Percentiles rank a stretch among this genome's conserved stretches.
Conservation (phyloP, 1,140 invertebrate species). For the Campoletis sonorensis region DNA sequence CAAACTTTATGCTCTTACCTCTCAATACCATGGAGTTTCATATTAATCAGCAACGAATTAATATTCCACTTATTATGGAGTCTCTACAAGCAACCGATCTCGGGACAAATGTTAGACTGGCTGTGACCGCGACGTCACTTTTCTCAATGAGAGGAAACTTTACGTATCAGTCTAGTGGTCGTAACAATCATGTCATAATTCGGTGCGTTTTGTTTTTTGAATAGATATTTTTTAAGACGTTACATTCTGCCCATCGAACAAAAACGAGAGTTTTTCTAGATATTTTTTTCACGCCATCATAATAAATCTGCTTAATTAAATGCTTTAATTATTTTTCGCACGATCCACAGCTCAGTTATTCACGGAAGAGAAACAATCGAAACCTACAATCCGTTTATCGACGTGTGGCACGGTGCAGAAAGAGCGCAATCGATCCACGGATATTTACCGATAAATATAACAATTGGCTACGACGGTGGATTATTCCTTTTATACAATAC, state of each 20-base stretch:
- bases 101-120: slow-evolving; percentile 77
- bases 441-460: slow-evolving; percentile 78
- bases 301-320: background rate
- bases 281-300: too few relatives aligned
- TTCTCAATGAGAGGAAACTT: slow-evolving; percentile 79
- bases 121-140: slow-evolving; percentile 74
- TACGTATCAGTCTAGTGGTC: slow-evolving; percentile 71
- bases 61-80: slow-evolving; percentile 75
- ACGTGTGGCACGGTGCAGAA: slow-evolving; percentile 79
- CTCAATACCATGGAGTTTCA: slow-evolving; percentile 76
- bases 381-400: slow-evolving; percentile 79
- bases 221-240: too few relatives aligned
- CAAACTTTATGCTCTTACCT: slow-evolving; percentile 69
- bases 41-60: slow-evolving; percentile 76
- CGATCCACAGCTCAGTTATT: slow-evolving; percentile 76
- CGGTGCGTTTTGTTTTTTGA: slow-evolving; percentile 66
- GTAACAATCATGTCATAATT: slow-evolving; percentile 79
- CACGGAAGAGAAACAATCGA: slow-evolving; percentile 78
- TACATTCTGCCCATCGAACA: too few relatives aligned
- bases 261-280: too few relatives aligned
- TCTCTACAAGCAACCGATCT: slow-evolving; percentile 76
- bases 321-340: slow-evolving; percentile 51
- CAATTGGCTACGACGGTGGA: slow-evolving; percentile 68
- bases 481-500: slow-evolving; percentile 72
- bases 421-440: slow-evolving; percentile 79